Conservation (phyloP, 2,113 vertebrate genomes). For the Protomyctophum bolini region DNA sequence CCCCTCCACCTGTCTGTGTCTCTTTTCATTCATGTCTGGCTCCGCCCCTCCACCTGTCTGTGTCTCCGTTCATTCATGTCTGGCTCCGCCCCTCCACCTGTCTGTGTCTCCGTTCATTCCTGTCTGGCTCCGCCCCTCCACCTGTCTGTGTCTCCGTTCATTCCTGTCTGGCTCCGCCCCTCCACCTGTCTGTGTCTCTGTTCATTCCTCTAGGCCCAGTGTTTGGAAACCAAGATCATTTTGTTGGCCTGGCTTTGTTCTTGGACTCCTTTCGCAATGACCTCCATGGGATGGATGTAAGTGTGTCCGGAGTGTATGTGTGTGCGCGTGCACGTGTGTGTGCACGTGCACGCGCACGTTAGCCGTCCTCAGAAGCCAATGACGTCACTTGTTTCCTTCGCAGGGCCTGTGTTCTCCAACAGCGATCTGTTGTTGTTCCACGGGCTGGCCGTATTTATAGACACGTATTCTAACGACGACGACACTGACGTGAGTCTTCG, state of each 20-base stretch:
- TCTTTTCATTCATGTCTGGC: conserved; percentile 54
- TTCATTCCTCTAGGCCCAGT: conserved; percentile 74
- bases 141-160: conserved; percentile 6
- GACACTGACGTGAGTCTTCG: conserved; percentile 87
- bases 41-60: conserved; percentile 74
- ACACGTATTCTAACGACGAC: conserved; percentile 96
- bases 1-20: too few species aligned
- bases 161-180: conserved; percentile 61
- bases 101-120: conserved; percentile 22
- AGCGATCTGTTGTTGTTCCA: conserved; percentile 88
- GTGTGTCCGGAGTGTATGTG: conserved; percentile 40
- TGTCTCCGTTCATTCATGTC: conserved; percentile 65
- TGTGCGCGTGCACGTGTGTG: background rate
- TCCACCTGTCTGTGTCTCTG: conserved; percentile 74
- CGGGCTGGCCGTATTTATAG: conserved; percentile 93
- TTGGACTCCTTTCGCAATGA: conserved; percentile 86
- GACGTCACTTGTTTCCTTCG: conserved; percentile 62
- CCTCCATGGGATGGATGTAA: conserved; percentile 84
- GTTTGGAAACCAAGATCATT: conserved; percentile 82
- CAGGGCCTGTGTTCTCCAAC: conserved; percentile 96
- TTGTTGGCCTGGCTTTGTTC: conserved; percentile 81
- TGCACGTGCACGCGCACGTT: conserved; percentile 1
- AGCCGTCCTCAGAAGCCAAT: background rate
- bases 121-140: too few species aligned
- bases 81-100: conserved; percentile 70